Evolutionary conservation across 2,888 invertebrate genomes (phyloP).

Genomic region (Eremobia ochroleuca): DNA sequence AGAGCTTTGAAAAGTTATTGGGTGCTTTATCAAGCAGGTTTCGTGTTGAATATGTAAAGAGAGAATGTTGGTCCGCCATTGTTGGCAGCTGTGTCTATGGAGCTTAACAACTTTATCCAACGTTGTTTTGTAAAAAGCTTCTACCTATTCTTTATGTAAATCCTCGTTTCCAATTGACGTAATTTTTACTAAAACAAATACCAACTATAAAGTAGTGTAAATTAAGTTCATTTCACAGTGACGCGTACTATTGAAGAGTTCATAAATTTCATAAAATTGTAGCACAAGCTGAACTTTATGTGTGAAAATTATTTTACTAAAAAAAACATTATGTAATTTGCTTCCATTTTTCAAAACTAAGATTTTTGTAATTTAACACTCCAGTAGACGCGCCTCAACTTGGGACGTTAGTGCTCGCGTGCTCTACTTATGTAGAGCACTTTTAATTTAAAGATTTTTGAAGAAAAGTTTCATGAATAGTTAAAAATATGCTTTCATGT

Average conservation of each 20-base stretch:
- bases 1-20: slow-evolving; percentile 6
- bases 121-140: neutral
- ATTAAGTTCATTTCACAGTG: neutral
- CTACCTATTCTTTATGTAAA: neutral
- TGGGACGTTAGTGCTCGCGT: too few relatives aligned
- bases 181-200: neutral
- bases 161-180: neutral
- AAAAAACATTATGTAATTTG: neutral
- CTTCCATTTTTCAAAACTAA: neutral
- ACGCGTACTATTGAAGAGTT: neutral
- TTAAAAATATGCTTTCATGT: too few relatives aligned
- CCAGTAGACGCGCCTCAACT: too few relatives aligned
- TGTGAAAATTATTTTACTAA: neutral
- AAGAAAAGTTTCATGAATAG: too few relatives aligned
- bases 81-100: neutral
- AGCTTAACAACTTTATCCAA: neutral
- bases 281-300: neutral
- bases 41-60: neutral
- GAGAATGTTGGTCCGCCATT: neutral
- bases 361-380: too few relatives aligned
- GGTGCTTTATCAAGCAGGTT: neutral
- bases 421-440: too few relatives aligned
- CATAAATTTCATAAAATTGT: neutral
- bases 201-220: neutral
- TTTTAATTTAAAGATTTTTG: too few relatives aligned